Conservation (phyloP, 2,113 vertebrate species). For the Willisornis vidua region DNA sequence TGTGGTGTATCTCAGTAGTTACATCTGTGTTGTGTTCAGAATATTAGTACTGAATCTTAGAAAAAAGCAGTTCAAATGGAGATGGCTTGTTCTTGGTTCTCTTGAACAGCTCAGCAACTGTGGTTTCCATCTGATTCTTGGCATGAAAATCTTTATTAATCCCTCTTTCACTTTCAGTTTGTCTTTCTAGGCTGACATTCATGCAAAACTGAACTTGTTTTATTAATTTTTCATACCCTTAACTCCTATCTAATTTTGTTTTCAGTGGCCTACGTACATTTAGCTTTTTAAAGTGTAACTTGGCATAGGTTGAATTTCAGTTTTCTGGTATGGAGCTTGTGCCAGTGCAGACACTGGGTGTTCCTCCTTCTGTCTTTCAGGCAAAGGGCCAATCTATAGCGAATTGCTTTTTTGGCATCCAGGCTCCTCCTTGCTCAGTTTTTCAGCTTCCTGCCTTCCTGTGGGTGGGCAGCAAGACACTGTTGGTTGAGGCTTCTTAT, state of each 20-base stretch:
- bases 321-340: conserved; percentile 48
- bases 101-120: not conserved
- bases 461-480: not conserved
- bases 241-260: conserved; percentile 23
- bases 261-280: conserved; percentile 22
- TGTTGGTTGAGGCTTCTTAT: not conserved
- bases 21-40: not conserved
- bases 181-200: conserved; percentile 17
- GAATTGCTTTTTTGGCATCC: conserved; percentile 37
- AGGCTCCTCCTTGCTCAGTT: conserved; percentile 36
- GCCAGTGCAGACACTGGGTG: conserved; percentile 64
- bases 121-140: conserved; percentile 6
- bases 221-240: conserved; percentile 30
- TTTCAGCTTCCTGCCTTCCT: conserved; percentile 25
- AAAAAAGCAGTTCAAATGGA: not conserved
- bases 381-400: conserved; percentile 55
- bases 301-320: conserved; percentile 57
- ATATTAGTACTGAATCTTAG: not conserved
- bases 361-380: conserved; percentile 66
- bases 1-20: not conserved
- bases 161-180: conserved; percentile 10
- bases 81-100: not conserved
- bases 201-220: not conserved
- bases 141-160: not conserved
- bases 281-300: conserved; percentile 42